Conservation (phyloP, 1,140 invertebrate genomes). For the Cepaea nemoralis region DNA sequence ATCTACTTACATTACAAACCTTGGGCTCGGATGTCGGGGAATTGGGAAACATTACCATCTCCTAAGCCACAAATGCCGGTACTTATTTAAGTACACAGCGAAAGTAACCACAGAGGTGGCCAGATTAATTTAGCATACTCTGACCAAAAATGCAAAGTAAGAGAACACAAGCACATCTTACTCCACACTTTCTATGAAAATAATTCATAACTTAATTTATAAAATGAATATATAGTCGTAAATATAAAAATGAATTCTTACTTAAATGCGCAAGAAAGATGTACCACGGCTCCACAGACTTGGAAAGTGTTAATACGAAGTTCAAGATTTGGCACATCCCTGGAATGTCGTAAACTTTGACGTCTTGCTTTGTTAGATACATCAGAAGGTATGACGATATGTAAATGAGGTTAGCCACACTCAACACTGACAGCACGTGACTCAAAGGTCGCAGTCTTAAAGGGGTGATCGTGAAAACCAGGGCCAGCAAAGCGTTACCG, state of each 20-base stretch:
- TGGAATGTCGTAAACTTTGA: slow-evolving; percentile 3
- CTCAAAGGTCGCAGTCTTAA: slow-evolving; percentile 19
- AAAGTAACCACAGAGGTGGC: too few species aligned
- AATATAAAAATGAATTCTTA: slow-evolving; percentile 23
- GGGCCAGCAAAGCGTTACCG: slow-evolving; percentile 24
- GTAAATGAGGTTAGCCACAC: slow-evolving; percentile 25
- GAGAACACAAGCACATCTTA: too few species aligned
- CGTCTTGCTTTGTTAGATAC: slow-evolving; percentile 13
- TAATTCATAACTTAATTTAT: too few species aligned
- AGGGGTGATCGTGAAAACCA: slow-evolving; percentile 25
- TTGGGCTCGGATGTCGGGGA: too few species aligned
- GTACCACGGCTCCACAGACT: slow-evolving; percentile 18
- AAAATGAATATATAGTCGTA: too few species aligned
- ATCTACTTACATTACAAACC: too few species aligned
- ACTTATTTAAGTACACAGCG: too few species aligned
- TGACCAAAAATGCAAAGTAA: too few species aligned
- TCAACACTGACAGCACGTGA: slow-evolving; percentile 4
- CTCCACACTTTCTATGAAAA: too few species aligned
- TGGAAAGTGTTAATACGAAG: slow-evolving; percentile 27
- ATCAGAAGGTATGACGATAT: not conserved
- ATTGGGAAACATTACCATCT: too few species aligned
- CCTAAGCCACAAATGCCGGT: too few species aligned
- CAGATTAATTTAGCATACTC: too few species aligned
- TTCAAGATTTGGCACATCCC: slow-evolving; percentile 28
- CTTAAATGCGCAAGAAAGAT: slow-evolving; percentile 28